A percentile compares a stretch with the other conserved stretches of the same genome.
phyloP scores from a whole-genome alignment of 1,140 invertebrate genomes.

The Trigoniulus corallinus region DNA sequence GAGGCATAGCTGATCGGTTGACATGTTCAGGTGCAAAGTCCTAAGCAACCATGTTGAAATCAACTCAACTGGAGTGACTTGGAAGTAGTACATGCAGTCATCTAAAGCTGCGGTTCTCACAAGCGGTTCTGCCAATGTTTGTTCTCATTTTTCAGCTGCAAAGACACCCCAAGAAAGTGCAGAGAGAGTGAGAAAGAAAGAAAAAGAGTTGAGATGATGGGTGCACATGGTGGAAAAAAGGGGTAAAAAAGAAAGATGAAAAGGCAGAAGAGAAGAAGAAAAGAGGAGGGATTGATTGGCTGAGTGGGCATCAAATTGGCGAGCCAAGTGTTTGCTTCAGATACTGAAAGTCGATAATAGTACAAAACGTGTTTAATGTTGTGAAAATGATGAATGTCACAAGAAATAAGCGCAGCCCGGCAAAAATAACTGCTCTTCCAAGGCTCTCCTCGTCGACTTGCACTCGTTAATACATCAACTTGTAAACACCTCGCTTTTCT shows the following conservation, averaged over 20 bases:
- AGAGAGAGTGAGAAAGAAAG: neutral
- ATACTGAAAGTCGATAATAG: constrained; percentile 1
- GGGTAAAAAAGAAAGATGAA: neutral
- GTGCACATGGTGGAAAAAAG: neutral
- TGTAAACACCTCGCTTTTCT: too few relatives aligned
- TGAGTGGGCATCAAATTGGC: neutral
- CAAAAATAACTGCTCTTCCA: constrained; percentile 12
- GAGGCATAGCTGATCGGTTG: too few relatives aligned
- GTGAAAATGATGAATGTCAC: constrained; percentile 6
- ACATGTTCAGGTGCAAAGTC: too few relatives aligned
- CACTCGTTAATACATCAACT: too few relatives aligned
- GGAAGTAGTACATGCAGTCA: too few relatives aligned
- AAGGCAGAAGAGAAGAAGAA: constrained; percentile 1
- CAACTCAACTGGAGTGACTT: too few relatives aligned
- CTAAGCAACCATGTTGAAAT: too few relatives aligned
- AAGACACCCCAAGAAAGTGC: neutral
- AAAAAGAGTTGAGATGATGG: neutral
- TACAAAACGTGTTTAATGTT: neutral
- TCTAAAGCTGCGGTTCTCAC: too few relatives aligned
- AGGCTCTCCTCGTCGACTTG: too few relatives aligned
- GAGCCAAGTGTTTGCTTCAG: neutral
- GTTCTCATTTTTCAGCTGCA: neutral
- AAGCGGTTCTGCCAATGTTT: too few relatives aligned
- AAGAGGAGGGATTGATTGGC: neutral
- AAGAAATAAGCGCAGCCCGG: constrained; percentile 5